Base-by-base conservation (phyloP, 2,888 invertebrate genomes). In the Mystacides longicornis region DNA sequence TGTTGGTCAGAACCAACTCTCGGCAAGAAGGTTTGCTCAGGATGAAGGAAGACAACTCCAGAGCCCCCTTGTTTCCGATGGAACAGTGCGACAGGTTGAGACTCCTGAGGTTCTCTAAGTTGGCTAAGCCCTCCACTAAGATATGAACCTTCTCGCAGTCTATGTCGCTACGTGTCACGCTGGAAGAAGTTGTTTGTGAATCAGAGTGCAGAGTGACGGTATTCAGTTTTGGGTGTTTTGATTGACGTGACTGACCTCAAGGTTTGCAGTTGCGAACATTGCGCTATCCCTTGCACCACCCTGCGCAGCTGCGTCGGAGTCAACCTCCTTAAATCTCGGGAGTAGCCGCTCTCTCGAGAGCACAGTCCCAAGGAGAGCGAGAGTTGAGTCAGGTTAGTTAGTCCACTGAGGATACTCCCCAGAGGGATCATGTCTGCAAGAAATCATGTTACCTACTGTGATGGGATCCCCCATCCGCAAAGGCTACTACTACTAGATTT, bases 81-180 rank as follows among this genome's bases (percentile, higher is more conserved):
- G 79, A 76, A 65, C 85, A 85, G 63, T 85, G 81, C 50, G 83
- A 82, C 51, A 86, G 76, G 67, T 85, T 82, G 47, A 86, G 63
- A 47, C 79, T 79, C 55, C 77, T 72, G 49, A 85, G 62, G 62
- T 73, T 65, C 59, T 67, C 64, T 60, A 67, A 71, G 45, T 74
- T 72, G 31, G 67, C 67, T 55, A 77, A 58, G 22, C 75, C 75
- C 2, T 75, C 71, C 42, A 77, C 66, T 57, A 77, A 68, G 60
- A 73, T 73, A 65, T 73, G 77, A 0, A 74, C 64, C 64, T 68
- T 70, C 64, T 72, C 73, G 52, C 77, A 76, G 63, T 75, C 73
- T 67, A 77, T 68, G 60, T 75, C 75, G 61, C 67, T 75, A 62
- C 75, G 68, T 1, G 75, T 77, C 23, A 77, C 70, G 63, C 77